Conservation (phyloP, 2,113 vertebrate genomes). For the Etheostoma cragini region DNA sequence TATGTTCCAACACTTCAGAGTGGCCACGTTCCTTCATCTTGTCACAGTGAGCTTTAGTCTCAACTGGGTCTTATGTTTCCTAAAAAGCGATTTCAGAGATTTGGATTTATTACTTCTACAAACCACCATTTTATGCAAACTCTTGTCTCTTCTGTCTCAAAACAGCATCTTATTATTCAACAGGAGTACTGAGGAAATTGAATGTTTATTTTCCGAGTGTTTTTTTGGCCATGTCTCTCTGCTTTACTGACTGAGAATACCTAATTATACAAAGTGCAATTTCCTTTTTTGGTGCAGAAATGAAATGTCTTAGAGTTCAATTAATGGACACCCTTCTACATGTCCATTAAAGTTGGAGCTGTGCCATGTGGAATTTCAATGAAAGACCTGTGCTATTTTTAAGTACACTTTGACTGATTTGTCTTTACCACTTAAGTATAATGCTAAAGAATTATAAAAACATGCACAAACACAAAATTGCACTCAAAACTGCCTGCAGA, state of each 20-base stretch:
- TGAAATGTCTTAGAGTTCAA: constrained; percentile 37
- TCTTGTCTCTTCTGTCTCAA: neutral
- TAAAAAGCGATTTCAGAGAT: neutral
- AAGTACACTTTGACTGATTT: constrained; percentile 59
- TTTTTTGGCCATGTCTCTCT: neutral
- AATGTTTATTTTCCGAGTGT: constrained; percentile 41
- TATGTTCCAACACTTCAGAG: constrained; percentile 18
- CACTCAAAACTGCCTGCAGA: neutral
- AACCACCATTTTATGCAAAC: constrained; percentile 5
- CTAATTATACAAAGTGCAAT: constrained; percentile 72
- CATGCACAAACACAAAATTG: neutral
- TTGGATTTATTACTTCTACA: constrained; percentile 15
- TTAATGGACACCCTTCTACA: neutral
- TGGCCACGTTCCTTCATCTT: constrained; percentile 4
- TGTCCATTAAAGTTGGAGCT: constrained; percentile 56
- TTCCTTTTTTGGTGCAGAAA: constrained; percentile 55
- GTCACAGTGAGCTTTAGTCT: constrained; percentile 6
- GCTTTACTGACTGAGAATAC: constrained; percentile 9
- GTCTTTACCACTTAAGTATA: constrained; percentile 42
- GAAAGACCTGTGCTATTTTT: constrained; percentile 72
- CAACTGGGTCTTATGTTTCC: neutral
- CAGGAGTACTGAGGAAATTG: constrained; percentile 31
- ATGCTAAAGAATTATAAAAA: constrained; percentile 21
- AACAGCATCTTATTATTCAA: constrained; percentile 49
- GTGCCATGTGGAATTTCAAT: constrained; percentile 72